phyloP scores from a whole-genome alignment of 2,888 invertebrate genomes.

The Carabus problematicus region DNA sequence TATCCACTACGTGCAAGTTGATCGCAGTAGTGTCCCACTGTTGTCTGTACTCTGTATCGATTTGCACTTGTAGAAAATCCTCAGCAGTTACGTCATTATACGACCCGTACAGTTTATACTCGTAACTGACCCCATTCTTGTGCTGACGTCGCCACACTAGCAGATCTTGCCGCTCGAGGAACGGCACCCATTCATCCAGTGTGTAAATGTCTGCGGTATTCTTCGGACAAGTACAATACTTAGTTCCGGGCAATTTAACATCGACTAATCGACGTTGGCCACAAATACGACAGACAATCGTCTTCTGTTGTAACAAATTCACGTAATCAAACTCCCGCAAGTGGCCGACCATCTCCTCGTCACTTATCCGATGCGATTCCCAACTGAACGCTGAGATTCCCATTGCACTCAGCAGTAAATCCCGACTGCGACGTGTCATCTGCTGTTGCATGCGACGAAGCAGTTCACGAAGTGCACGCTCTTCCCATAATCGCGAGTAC shows the following conservation, averaged over 20 bases:
- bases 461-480: slow-evolving; percentile 64
- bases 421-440: slow-evolving; percentile 60
- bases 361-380: slow-evolving; percentile 66
- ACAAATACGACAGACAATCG: slow-evolving; percentile 63
- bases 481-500: slow-evolving; percentile 70
- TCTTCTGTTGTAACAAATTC: slow-evolving; percentile 61
- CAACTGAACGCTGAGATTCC: slow-evolving; percentile 67
- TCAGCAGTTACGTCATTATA: slow-evolving; percentile 79
- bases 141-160: slow-evolving; percentile 81
- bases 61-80: slow-evolving; percentile 83
- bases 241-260: slow-evolving; percentile 55
- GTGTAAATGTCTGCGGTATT: slow-evolving; percentile 46
- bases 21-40: slow-evolving; percentile 83
- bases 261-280: slow-evolving; percentile 59
- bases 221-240: slow-evolving; percentile 61
- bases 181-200: slow-evolving; percentile 75
- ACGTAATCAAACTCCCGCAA: slow-evolving; percentile 67
- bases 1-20: slow-evolving; percentile 73
- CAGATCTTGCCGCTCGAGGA: slow-evolving; percentile 79
- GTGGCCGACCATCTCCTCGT: slow-evolving; percentile 65
- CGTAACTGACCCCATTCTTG: slow-evolving; percentile 72
- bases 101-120: slow-evolving; percentile 87
- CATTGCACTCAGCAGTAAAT: slow-evolving; percentile 65
- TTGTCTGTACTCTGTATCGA: slow-evolving; percentile 79
- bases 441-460: slow-evolving; percentile 59